Evolutionary conservation across 2,888 invertebrate species (phyloP).

Genomic region (Agonopterix alstromeriana): DNA sequence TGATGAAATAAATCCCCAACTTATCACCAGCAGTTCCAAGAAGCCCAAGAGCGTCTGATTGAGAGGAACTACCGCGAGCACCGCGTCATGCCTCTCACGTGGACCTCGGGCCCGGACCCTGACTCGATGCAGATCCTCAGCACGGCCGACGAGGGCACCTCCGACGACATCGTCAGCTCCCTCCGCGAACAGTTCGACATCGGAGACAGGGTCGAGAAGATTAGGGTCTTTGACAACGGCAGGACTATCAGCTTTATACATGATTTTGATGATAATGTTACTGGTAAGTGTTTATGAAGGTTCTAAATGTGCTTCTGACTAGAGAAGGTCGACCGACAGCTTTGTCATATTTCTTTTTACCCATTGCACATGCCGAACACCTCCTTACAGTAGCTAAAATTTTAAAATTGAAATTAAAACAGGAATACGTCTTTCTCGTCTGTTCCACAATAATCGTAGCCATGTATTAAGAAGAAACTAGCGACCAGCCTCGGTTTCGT

Average conservation of each 20-base stretch:
- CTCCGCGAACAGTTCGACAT: conserved; percentile 91
- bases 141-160: conserved; percentile 25
- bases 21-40: not conserved
- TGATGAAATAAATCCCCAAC: too few species aligned
- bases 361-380: too few species aligned
- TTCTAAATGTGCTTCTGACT: too few species aligned
- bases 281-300: conserved; percentile 54
- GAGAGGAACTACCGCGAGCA: conserved; percentile 22
- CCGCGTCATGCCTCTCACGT: conserved; percentile 30
- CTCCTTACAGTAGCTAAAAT: too few species aligned
- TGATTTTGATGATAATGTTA: conserved; percentile 88
- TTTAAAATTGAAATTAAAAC: too few species aligned
- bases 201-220: conserved; percentile 87
- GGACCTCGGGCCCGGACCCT: conserved; percentile 10
- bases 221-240: conserved; percentile 90
- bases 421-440: too few species aligned
- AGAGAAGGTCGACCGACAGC: too few species aligned
- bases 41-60: conserved; percentile 10
- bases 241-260: conserved; percentile 92
- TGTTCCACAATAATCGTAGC: too few species aligned
- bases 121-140: conserved; percentile 33
- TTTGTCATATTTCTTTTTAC: too few species aligned
- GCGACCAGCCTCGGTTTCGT: too few species aligned
- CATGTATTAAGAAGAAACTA: too few species aligned
- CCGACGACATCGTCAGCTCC: conserved; percentile 44